These are phyloP conservation scores for Camelus bactrianus DNA, from an alignment of 2,113 vertebrate species.

Conservation along the genomic window DNA sequence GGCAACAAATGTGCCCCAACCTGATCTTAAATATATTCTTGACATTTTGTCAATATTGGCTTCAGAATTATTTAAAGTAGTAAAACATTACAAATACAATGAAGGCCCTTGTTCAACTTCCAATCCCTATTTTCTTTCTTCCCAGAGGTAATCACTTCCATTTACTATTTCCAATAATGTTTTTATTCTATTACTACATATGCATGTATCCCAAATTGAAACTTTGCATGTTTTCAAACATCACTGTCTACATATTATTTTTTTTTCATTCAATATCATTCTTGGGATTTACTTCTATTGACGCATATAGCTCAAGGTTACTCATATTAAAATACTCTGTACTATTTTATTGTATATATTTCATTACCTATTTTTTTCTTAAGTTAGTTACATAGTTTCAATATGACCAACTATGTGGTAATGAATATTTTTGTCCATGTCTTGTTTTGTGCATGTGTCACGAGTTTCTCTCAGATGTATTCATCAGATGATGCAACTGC, in stretches of 20 bases:
- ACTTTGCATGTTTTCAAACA: background rate
- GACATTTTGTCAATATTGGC: background rate
- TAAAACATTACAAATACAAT: constrained; percentile 9
- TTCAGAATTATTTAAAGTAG: constrained; percentile 25
- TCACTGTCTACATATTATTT: background rate
- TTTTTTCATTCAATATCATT: background rate
- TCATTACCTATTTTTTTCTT: background rate
- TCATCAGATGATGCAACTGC: background rate
- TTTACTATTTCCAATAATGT: constrained; percentile 23
- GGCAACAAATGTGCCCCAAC: background rate
- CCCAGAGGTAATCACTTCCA: background rate
- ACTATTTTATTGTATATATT: background rate
- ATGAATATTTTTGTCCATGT: background rate
- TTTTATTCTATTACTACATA: background rate
- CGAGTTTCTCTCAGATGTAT: background rate
- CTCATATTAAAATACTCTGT: background rate
- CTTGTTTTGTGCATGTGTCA: background rate
- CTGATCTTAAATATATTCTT: background rate
- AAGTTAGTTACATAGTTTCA: background rate
- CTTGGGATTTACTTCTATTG: background rate
- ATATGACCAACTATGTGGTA: background rate
- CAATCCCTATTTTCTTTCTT: background rate
- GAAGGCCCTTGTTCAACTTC: background rate
- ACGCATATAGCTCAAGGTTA: background rate
- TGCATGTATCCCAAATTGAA: background rate